Evolutionary conservation across 2,888 invertebrate species (phyloP).

Genomic region (Drosophila cognata): DNA sequence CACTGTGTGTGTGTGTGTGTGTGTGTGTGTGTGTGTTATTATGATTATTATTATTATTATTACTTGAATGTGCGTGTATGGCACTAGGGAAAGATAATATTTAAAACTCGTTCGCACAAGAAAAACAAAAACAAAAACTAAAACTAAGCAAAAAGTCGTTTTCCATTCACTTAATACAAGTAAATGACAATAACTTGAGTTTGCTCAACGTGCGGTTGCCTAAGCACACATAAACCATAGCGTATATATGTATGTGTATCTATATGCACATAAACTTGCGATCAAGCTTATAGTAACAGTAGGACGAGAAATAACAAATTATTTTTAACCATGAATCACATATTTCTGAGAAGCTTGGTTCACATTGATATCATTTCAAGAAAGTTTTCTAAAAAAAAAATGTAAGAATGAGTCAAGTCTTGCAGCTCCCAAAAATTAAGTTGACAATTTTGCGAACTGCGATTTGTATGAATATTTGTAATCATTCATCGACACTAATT

Average conservation of each 20-base stretch:
- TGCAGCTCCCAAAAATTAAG: not conserved
- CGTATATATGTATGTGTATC: not conserved
- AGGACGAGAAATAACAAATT: not conserved
- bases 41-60: slow-evolving; percentile 32
- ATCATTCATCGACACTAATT: not conserved
- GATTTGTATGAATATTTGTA: not conserved
- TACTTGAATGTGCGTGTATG: slow-evolving; percentile 50
- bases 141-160: slow-evolving; percentile 55
- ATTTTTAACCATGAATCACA: not conserved
- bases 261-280: not conserved
- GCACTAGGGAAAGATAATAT: slow-evolving; percentile 37
- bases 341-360: not conserved
- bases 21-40: slow-evolving; percentile 28
- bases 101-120: slow-evolving; percentile 50
- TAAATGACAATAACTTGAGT: slow-evolving; percentile 68
- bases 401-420: too few relatives aligned
- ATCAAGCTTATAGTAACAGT: not conserved
- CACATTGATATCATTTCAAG: not conserved
- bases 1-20: slow-evolving; percentile 8
- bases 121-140: slow-evolving; percentile 6
- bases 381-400: too few relatives aligned
- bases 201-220: slow-evolving; percentile 52
- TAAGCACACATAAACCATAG: slow-evolving; percentile 44
- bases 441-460: not conserved
- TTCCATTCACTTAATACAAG: slow-evolving; percentile 67